These are phyloP conservation scores for Xenopus petersii DNA, from an alignment of 2,797 vertebrate species.

Conservation along the genomic window DNA sequence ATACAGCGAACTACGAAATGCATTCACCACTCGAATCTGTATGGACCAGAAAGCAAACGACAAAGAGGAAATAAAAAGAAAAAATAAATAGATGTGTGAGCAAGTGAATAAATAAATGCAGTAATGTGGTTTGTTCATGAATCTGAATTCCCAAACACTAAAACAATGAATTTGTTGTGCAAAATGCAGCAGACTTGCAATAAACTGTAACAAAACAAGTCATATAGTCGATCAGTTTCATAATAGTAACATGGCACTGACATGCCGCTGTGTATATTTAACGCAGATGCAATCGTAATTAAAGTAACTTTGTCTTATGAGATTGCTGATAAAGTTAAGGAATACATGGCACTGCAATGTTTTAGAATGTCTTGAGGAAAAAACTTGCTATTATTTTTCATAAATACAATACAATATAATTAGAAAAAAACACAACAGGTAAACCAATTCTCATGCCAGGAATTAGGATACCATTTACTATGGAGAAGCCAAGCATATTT, in stretches of 20 bases:
- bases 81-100: constrained; percentile 42
- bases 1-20: constrained; percentile 99
- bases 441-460: constrained; percentile 74
- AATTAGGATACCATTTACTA: constrained; percentile 72
- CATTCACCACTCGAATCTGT: constrained; percentile 99
- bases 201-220: constrained; percentile 72
- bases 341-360: constrained; percentile 2
- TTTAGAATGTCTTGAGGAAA: constrained; percentile 11
- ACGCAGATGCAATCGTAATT: too few relatives aligned
- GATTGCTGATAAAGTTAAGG: too few relatives aligned
- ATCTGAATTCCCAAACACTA: constrained; percentile 76
- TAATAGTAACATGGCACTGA: constrained; percentile 57
- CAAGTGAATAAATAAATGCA: background rate
- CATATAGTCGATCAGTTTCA: constrained; percentile 66
- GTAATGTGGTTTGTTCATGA: constrained; percentile 70
- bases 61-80: constrained; percentile 23
- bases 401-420: constrained; percentile 49
- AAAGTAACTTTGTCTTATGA: too few relatives aligned
- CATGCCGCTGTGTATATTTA: constrained; percentile 53
- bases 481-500: constrained; percentile 91
- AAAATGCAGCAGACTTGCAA: constrained; percentile 82
- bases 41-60: constrained; percentile 41
- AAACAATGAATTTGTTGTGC: constrained; percentile 76
- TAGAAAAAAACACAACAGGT: constrained; percentile 53
- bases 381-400: constrained; percentile 52